Evolutionary conservation across 2,888 invertebrate species (phyloP), one percentile per base, ranked within the genome.

Genomic region (Epirrhoe tristata): DNA sequence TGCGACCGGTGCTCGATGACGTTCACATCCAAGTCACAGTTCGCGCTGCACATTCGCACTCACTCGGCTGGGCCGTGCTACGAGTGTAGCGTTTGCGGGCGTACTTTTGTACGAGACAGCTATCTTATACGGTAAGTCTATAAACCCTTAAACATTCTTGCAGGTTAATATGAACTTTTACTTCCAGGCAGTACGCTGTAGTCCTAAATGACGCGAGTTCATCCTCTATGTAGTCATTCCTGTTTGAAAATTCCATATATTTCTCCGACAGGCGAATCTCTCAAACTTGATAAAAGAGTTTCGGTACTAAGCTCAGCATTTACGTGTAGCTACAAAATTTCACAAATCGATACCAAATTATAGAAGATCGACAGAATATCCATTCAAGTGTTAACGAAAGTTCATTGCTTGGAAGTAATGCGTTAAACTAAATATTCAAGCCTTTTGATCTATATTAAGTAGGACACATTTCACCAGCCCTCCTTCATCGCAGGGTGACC

Each of bases 101-200:
- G 96, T 67, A 95, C 95, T 58, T 97, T 97, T 84, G 96, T 96
- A 69, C 94, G 96, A 77, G 96, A 97, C 90, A 96, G 96, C 84
- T 96, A 96, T 90, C 94, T 97, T 72, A 96, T 97, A 83, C 93
- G 96, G 90, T 94, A 82, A 43, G 39, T 24, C 24, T 24, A 24
- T 24, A 24, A 24, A 24, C 24, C 3, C 24, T 24, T 24, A 2
- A 24, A 2, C 24, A 24, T 24, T 24, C 3, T n/a, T n/a, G n/a
- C n/a, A n/a, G n/a, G n/a, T n/a, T n/a, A n/a, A n/a, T n/a, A n/a
- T 24, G 24, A 24, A 24, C 24, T 24, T 24, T 24, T 24, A 24
- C 24, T 24, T 24, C 1, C 24, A 24, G 24, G 3, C 24, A 3
- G 24, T 24, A 24, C 24, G 24, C 24, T 24, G 24, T 24, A 24